These are phyloP conservation scores for Brachionus calyciflorus DNA, from an alignment of 1,140 invertebrate genomes.

Conservation along the genomic window DNA sequence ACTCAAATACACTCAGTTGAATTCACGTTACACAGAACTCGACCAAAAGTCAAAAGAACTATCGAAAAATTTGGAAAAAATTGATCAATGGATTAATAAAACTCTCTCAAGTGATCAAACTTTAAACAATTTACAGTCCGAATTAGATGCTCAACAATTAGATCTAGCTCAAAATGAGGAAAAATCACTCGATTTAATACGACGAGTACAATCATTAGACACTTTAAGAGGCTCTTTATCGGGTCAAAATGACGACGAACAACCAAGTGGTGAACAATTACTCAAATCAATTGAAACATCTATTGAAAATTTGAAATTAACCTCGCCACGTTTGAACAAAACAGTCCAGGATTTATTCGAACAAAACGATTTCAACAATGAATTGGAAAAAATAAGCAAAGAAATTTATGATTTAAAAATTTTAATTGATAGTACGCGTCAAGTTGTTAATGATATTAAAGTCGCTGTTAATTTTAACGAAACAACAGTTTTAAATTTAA, in stretches of 20 bases:
- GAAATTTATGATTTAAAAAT: constrained; percentile 46
- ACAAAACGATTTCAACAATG: constrained; percentile 18
- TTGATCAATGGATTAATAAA: constrained; percentile 37
- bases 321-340: not conserved
- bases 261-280: constrained; percentile 15
- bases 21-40: not conserved
- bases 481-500: constrained; percentile 5
- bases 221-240: constrained; percentile 5
- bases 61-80: not conserved
- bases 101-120: constrained; percentile 21
- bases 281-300: constrained; percentile 30
- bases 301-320: constrained; percentile 4
- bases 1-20: not conserved
- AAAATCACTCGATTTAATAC: constrained; percentile 3
- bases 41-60: not conserved
- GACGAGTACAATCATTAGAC: constrained; percentile 24
- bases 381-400: constrained; percentile 6
- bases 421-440: constrained; percentile 30
- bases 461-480: constrained; percentile 40
- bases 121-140: not conserved
- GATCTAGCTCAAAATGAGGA: not conserved
- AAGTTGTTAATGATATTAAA: constrained; percentile 38
- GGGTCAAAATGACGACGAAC: not conserved
- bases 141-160: constrained; percentile 13
- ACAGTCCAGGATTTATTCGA: constrained; percentile 14